phyloP scores from a whole-genome alignment of 2,797 vertebrate species.

The Ptychobarbus kaznakovi region DNA sequence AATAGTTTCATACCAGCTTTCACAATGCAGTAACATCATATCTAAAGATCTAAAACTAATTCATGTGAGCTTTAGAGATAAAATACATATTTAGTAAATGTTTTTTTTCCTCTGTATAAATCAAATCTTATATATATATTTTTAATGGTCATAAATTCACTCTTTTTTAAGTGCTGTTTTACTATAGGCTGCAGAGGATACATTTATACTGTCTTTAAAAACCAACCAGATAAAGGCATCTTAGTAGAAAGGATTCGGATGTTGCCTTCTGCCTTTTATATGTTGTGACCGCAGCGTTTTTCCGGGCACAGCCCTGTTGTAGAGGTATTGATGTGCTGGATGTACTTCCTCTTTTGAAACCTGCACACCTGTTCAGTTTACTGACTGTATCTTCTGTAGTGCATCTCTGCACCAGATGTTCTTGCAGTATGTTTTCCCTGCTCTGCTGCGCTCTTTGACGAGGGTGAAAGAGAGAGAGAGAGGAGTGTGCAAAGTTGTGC shows the following conservation, averaged over 20 bases:
- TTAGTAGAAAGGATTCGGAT: background rate
- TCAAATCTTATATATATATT: background rate
- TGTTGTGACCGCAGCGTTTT: background rate
- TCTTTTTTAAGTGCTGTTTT: background rate
- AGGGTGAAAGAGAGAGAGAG: slow-evolving; percentile 49
- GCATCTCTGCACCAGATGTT: slow-evolving; percentile 71
- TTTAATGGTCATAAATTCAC: background rate
- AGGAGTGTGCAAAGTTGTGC: slow-evolving; percentile 15
- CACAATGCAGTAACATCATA: background rate
- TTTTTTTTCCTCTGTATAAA: background rate
- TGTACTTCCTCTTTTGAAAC: slow-evolving; percentile 27
- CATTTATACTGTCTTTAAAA: background rate
- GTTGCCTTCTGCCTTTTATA: background rate
- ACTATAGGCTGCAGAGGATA: background rate
- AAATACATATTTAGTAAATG: background rate
- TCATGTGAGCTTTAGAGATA: background rate
- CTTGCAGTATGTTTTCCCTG: slow-evolving; percentile 73
- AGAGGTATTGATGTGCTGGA: slow-evolving; percentile 21
- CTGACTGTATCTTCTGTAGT: slow-evolving; percentile 46
- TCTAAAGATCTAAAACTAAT: background rate
- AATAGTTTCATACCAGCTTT: slow-evolving; percentile 8
- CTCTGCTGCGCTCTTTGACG: slow-evolving; percentile 71
- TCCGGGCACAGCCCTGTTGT: background rate
- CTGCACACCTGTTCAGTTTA: slow-evolving; percentile 30
- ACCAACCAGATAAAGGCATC: background rate